Evolutionary conservation across 2,888 invertebrate species (phyloP).

Genomic region (Doris montereyensis): DNA sequence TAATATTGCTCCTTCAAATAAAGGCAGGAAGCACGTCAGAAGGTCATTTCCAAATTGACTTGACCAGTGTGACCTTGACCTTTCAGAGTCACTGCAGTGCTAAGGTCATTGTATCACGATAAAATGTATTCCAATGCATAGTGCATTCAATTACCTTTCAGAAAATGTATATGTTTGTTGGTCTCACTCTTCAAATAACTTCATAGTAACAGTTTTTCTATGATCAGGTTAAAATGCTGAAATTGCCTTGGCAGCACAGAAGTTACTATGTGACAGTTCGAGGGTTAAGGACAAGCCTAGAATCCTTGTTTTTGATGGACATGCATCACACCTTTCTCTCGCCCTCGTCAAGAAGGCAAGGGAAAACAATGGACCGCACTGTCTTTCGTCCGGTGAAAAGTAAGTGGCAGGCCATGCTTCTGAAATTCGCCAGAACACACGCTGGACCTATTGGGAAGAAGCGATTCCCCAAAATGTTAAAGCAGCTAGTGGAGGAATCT

Average conservation of each 20-base stretch:
- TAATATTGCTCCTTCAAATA: neutral
- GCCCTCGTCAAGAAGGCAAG: neutral
- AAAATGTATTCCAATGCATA: neutral
- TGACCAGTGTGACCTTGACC: neutral
- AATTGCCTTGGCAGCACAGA: neutral
- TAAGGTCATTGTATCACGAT: neutral
- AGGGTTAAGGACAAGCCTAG: conserved; percentile 33
- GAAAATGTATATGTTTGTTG: conserved; percentile 6
- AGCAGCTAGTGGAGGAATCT: neutral
- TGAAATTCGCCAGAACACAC: neutral
- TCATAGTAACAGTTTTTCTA: neutral
- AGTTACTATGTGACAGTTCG: neutral
- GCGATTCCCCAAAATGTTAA: neutral
- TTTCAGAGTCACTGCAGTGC: neutral
- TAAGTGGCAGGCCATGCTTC: neutral
- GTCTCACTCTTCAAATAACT: neutral
- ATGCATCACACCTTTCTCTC: neutral
- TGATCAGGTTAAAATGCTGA: neutral
- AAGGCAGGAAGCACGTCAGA: neutral
- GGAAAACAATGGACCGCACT: conserved; percentile 21
- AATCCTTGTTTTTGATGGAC: conserved; percentile 67
- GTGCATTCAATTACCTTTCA: neutral
- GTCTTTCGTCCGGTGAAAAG: conserved; percentile 15
- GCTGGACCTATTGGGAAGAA: conserved; percentile 5
- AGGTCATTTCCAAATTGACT: neutral